phyloP scores from a whole-genome alignment of 2,113 vertebrate species.

The Lasiurus borealis region DNA sequence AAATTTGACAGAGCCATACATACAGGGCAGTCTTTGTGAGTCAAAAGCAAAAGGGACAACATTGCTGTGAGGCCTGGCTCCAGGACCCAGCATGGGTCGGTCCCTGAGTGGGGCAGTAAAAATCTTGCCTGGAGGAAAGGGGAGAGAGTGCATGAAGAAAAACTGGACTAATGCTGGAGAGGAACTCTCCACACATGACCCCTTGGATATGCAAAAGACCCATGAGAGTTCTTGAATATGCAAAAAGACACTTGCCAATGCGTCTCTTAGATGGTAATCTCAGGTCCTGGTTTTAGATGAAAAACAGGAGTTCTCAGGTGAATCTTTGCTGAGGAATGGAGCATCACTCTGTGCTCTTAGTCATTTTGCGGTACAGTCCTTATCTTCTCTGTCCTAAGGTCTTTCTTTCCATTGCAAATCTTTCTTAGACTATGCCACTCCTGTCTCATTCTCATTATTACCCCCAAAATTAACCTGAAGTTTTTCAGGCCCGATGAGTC shows the following conservation, averaged over 20 bases:
- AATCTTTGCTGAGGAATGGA: neutral
- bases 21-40: rapidly evolving
- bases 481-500: neutral
- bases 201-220: neutral
- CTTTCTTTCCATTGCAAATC: neutral
- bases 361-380: neutral
- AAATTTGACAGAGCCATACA: neutral
- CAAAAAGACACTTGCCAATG: neutral
- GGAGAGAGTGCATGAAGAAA: neutral
- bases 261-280: neutral
- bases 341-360: neutral
- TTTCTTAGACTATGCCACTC: neutral
- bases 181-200: neutral
- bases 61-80: neutral
- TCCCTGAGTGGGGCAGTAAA: neutral
- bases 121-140: neutral
- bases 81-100: no score
- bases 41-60: neutral
- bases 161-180: neutral
- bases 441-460: neutral
- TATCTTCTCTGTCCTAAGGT: neutral
- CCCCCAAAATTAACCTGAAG: neutral
- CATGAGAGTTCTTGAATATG: neutral
- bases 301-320: neutral
- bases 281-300: neutral